Percentiles rank a stretch among this genome's conserved stretches.
Evolutionary conservation across 1,140 invertebrate genomes (phyloP).

Genomic region (Psilanteris sp.): DNA sequence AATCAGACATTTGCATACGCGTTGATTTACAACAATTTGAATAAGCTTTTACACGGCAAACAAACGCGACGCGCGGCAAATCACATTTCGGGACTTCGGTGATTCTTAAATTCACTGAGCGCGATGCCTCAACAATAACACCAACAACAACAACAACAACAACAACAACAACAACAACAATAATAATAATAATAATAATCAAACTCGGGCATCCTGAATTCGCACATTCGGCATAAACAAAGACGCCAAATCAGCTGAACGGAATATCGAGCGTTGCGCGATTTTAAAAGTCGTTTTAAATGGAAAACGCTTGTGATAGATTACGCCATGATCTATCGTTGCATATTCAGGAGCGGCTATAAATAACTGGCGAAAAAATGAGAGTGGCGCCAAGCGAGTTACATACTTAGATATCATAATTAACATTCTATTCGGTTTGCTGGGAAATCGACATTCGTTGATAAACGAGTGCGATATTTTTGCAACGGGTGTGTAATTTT

Average conservation of each 20-base stretch:
- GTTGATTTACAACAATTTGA: no score
- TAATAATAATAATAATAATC: no score
- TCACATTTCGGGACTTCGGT: no score
- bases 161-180: no score
- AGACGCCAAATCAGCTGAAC: conserved; percentile 27
- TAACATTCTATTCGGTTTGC: conserved; percentile 52
- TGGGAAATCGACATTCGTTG: conserved; percentile 47
- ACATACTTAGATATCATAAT: conserved; percentile 54
- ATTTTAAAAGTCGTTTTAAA: conserved; percentile 53
- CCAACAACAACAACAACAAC: no score
- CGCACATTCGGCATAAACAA: no score
- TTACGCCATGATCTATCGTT: conserved; percentile 54
- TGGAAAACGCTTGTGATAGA: conserved; percentile 58
- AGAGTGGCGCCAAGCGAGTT: conserved; percentile 57
- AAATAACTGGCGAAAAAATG: conserved; percentile 52
- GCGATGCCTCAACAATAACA: no score
- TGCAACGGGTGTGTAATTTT: neutral
- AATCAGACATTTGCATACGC: no score
- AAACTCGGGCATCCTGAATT: no score
- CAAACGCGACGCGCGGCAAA: no score
- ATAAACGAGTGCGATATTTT: conserved; percentile 49
- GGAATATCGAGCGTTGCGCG: conserved; percentile 25
- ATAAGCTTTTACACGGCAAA: no score
- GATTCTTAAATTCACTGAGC: no score
- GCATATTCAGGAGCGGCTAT: conserved; percentile 59